Percentiles rank a stretch among this genome's conserved stretches.
Evolutionary conservation across 2,797 vertebrate genomes (phyloP).

Genomic region (Uromys caudimaculatus): DNA sequence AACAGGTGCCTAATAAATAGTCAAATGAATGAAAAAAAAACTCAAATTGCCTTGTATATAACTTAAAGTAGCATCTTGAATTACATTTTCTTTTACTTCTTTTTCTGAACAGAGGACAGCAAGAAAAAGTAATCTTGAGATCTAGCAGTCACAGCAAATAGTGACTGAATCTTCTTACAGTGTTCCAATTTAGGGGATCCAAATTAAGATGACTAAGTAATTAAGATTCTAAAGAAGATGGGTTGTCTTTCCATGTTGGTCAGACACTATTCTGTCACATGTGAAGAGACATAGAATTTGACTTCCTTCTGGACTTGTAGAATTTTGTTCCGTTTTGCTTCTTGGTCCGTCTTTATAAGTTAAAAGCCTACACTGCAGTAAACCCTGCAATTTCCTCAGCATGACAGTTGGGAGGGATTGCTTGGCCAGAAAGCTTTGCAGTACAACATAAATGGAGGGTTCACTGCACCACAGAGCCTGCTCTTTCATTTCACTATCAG

Average conservation of each 20-base stretch:
- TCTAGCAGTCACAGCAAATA: not conserved
- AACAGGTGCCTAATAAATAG: conserved; percentile 9
- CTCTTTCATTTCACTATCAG: conserved; percentile 72
- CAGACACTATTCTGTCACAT: conserved; percentile 46
- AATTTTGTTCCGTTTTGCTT: conserved; percentile 61
- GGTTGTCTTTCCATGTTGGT: not conserved
- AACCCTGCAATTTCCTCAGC: conserved; percentile 71
- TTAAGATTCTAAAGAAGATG: conserved; percentile 45
- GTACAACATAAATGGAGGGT: conserved; percentile 50
- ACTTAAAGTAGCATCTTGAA: conserved; percentile 36
- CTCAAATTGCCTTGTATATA: not conserved
- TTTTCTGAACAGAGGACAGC: conserved; percentile 22
- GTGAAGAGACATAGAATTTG: conserved; percentile 59
- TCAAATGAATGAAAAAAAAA: conserved; percentile 44
- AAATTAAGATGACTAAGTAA: conserved; percentile 58
- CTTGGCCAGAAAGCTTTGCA: conserved; percentile 54
- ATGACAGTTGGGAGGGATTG: conserved; percentile 53
- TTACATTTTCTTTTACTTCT: not conserved
- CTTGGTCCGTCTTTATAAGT: conserved; percentile 57
- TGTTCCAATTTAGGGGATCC: not conserved
- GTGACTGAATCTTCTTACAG: not conserved
- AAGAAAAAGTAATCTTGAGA: not conserved
- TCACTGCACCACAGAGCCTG: not conserved
- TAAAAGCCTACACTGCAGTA: conserved; percentile 51
- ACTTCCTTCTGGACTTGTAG: conserved; percentile 41